Conservation (phyloP, 1,140 invertebrate genomes). For the Piezodorus guildinii region DNA sequence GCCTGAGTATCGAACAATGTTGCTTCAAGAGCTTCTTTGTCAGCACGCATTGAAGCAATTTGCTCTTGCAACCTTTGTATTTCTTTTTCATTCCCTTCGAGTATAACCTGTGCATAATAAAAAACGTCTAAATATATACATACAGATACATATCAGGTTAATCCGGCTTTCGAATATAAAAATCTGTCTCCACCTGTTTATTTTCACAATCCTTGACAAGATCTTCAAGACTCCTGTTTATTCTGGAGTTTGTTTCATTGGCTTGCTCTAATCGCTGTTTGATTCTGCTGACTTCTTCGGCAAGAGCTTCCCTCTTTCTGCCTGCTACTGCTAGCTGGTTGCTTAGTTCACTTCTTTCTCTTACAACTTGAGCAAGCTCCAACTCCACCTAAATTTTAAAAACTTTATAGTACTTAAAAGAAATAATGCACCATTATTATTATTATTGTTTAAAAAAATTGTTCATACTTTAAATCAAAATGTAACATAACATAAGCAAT, state of each 20-base stretch:
- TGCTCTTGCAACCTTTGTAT: slow-evolving; percentile 62
- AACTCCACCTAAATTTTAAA: slow-evolving; percentile 38
- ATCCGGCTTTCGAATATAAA: neutral
- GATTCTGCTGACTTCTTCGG: slow-evolving; percentile 60
- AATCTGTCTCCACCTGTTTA: slow-evolving; percentile 47
- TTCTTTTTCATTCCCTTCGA: slow-evolving; percentile 67
- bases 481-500: too few relatives aligned
- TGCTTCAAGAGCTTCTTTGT: slow-evolving; percentile 71
- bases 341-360: slow-evolving; percentile 62
- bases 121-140: too few relatives aligned
- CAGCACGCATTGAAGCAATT: slow-evolving; percentile 55
- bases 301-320: slow-evolving; percentile 62
- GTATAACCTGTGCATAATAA: slow-evolving; percentile 41
- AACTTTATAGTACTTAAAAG: too few relatives aligned
- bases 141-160: too few relatives aligned
- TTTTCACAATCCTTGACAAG: slow-evolving; percentile 72
- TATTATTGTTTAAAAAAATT: neutral
- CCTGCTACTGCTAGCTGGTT: slow-evolving; percentile 60
- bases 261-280: slow-evolving; percentile 64
- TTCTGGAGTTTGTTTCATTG: slow-evolving; percentile 59
- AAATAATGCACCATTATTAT: too few relatives aligned
- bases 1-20: slow-evolving; percentile 69
- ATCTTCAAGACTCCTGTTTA: slow-evolving; percentile 64
- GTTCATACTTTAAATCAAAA: too few relatives aligned
- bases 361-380: slow-evolving; percentile 47